Percentiles rank a stretch among this genome's conserved stretches.
These are phyloP conservation scores for Plectus sambesii DNA, from an alignment of 1,140 invertebrate genomes.

Conservation along the genomic window DNA sequence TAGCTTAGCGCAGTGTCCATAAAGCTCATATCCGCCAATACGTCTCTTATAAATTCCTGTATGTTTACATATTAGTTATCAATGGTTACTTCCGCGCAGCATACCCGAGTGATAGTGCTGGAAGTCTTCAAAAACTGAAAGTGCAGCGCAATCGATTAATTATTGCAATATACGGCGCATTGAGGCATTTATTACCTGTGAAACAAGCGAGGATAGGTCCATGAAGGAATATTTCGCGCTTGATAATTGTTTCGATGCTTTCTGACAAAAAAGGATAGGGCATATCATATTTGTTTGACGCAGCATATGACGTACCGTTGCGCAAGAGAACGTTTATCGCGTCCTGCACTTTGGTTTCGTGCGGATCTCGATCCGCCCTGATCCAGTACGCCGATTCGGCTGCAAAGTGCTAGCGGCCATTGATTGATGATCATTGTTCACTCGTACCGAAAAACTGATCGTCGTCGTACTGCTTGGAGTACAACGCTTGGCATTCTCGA, in stretches of 20 bases:
- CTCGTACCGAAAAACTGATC: constrained; percentile 18
- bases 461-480: constrained; percentile 23
- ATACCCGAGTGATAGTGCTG: constrained; percentile 31
- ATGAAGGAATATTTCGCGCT: constrained; percentile 27
- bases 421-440: constrained; percentile 5
- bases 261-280: constrained; percentile 16
- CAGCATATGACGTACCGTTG: constrained; percentile 11
- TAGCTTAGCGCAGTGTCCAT: constrained; percentile 34
- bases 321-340: not conserved
- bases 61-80: constrained; percentile 5
- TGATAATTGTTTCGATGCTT: constrained; percentile 18
- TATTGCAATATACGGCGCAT: no score
- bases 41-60: constrained; percentile 29
- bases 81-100: not conserved
- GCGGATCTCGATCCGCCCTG: constrained; percentile 12
- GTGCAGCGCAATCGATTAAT: no score
- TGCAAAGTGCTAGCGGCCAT: constrained; percentile 21
- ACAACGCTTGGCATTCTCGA: constrained; percentile 20
- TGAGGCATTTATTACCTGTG: no score
- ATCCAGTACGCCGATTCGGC: constrained; percentile 27
- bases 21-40: constrained; percentile 17
- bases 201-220: constrained; percentile 34
- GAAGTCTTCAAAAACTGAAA: constrained; percentile 33
- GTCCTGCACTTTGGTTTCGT: constrained; percentile 8
- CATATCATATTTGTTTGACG: not conserved